phyloP scores from a whole-genome alignment of 1,140 invertebrate genomes.

The Ostrea denselamellosa region DNA sequence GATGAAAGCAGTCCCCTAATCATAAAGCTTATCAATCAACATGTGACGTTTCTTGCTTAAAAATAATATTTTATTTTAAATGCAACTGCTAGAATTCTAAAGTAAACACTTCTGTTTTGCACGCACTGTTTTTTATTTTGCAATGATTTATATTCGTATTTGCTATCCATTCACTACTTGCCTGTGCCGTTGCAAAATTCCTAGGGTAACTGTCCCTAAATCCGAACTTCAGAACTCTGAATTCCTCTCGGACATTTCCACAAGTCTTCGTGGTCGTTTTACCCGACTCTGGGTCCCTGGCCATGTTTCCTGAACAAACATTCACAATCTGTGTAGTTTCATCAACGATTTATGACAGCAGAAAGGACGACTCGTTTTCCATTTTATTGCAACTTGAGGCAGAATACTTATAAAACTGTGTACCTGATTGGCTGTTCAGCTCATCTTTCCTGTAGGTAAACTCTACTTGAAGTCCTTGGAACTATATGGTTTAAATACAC shows the following conservation, averaged over 20 bases:
- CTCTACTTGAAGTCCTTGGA: too few species aligned
- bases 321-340: not conserved
- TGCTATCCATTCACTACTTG: not conserved
- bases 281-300: not conserved
- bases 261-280: not conserved
- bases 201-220: not conserved
- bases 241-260: conserved; percentile 1
- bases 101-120: too few species aligned
- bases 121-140: too few species aligned
- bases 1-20: too few species aligned
- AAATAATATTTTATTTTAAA: too few species aligned
- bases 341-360: not conserved
- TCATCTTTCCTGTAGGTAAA: too few species aligned
- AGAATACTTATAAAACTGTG: not conserved
- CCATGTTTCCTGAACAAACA: not conserved
- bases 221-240: not conserved
- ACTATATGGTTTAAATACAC: not conserved
- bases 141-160: too few species aligned
- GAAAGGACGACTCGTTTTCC: not conserved
- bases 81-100: too few species aligned
- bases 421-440: too few species aligned
- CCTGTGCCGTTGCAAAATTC: conserved; percentile 6
- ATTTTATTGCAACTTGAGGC: conserved; percentile 16
- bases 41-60: too few species aligned
- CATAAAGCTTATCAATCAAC: too few species aligned